Evolutionary conservation across 2,797 vertebrate genomes (phyloP).

Genomic region (Thamnophis elegans): DNA sequence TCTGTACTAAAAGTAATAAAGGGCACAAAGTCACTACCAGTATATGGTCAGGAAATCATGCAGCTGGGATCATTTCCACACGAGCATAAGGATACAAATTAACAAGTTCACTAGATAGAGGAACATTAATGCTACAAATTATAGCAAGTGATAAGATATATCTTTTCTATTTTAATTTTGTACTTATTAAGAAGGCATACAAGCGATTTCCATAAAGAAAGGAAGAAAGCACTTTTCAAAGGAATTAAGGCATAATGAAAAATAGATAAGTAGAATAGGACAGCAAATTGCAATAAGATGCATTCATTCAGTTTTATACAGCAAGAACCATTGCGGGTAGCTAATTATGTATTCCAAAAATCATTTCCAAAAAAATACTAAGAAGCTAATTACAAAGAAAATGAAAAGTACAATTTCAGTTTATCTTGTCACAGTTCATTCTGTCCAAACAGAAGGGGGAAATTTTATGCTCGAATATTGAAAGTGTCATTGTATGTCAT

Average conservation of each 20-base stretch:
- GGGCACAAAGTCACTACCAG: background rate
- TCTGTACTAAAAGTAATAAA: background rate
- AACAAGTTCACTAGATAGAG: background rate
- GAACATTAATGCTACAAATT: background rate
- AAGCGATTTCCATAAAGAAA: background rate
- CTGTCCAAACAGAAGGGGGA: background rate
- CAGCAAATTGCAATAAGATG: background rate
- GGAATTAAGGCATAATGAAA: background rate
- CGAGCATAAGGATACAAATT: background rate
- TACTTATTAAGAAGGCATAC: background rate
- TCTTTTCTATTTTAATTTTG: background rate
- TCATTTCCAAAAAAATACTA: background rate
- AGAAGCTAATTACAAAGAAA: background rate
- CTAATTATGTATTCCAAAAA: background rate
- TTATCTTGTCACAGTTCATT: background rate
- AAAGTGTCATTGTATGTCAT: background rate
- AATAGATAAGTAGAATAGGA: background rate
- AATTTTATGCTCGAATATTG: background rate
- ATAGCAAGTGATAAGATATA: background rate
- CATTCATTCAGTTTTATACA: background rate
- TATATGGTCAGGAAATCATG: background rate
- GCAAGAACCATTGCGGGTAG: background rate
- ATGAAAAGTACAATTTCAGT: background rate
- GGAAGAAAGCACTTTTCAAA: background rate
- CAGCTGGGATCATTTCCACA: background rate